These are phyloP conservation scores for Phyllopteryx taeniolatus DNA, from an alignment of 2,113 vertebrate genomes.

Conservation along the genomic window DNA sequence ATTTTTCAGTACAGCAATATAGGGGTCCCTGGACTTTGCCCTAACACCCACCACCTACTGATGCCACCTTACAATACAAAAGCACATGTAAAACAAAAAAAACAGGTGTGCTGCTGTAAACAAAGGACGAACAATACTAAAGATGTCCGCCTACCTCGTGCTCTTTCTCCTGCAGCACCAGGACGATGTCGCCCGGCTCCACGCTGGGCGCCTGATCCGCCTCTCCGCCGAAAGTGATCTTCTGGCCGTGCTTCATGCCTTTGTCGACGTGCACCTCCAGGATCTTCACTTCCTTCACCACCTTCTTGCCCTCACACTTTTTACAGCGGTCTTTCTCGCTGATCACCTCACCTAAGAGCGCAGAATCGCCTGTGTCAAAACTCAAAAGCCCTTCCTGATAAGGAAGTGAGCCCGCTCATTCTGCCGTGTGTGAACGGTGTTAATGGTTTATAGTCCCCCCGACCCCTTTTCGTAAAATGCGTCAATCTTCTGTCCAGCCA, in stretches of 20 bases:
- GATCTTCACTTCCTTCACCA: slow-evolving; percentile 98
- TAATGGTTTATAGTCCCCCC: too few species aligned
- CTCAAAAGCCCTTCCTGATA: not conserved
- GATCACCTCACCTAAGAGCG: slow-evolving; percentile 88
- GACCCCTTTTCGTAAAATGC: too few species aligned
- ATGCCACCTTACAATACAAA: too few species aligned
- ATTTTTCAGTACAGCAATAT: too few species aligned
- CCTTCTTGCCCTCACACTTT: slow-evolving; percentile 98
- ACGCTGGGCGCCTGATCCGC: slow-evolving; percentile 95
- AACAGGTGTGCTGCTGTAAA: too few species aligned
- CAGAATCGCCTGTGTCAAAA: not conserved
- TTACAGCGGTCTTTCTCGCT: slow-evolving; percentile 98
- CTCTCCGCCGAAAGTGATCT: slow-evolving; percentile 96
- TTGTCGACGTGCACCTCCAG: slow-evolving; percentile 98
- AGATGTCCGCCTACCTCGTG: slow-evolving; percentile 80
- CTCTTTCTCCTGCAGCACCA: slow-evolving; percentile 94
- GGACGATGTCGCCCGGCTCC: slow-evolving; percentile 94
- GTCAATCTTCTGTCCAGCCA: too few species aligned
- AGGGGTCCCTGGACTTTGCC: too few species aligned
- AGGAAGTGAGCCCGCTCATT: too few species aligned
- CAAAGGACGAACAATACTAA: not conserved
- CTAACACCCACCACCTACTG: too few species aligned
- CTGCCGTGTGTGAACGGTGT: too few species aligned
- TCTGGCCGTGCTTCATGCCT: slow-evolving; percentile 98
- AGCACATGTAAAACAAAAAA: too few species aligned